Evolutionary conservation across 2,888 invertebrate genomes (phyloP).

Genomic region (Philereme vetulata): DNA sequence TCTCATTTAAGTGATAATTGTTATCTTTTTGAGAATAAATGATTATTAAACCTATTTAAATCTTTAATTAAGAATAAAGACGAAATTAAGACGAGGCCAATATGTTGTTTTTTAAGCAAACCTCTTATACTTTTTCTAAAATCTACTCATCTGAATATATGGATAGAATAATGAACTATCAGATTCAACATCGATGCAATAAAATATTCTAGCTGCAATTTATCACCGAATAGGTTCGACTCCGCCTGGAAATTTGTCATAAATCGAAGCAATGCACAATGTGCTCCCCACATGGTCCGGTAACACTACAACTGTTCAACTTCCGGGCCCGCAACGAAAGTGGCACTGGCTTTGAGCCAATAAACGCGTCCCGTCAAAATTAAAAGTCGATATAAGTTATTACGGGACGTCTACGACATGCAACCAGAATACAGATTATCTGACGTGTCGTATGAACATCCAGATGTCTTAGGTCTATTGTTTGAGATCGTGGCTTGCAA

Average conservation of each 20-base stretch:
- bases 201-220: slow-evolving; percentile 44
- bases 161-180: no score
- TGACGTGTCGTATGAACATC: no score
- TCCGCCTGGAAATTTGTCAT: slow-evolving; percentile 68
- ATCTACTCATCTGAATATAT: no score
- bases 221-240: slow-evolving; percentile 67
- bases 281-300: slow-evolving; percentile 56
- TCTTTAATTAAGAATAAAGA: no score
- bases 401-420: background rate
- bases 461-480: no score
- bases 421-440: background rate
- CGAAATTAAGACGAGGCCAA: no score
- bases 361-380: slow-evolving; percentile 56
- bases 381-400: slow-evolving; percentile 23
- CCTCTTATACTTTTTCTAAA: no score
- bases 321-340: slow-evolving; percentile 64
- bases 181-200: background rate
- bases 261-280: slow-evolving; percentile 76
- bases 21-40: no score
- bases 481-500: no score
- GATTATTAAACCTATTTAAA: no score
- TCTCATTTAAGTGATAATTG: no score
- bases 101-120: no score
- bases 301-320: slow-evolving; percentile 54
- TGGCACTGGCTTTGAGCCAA: slow-evolving; percentile 70